A percentile compares a stretch with the other conserved stretches of the same genome.
Conservation (phyloP, 2,888 invertebrate species). For the Poecilus cupreus region DNA sequence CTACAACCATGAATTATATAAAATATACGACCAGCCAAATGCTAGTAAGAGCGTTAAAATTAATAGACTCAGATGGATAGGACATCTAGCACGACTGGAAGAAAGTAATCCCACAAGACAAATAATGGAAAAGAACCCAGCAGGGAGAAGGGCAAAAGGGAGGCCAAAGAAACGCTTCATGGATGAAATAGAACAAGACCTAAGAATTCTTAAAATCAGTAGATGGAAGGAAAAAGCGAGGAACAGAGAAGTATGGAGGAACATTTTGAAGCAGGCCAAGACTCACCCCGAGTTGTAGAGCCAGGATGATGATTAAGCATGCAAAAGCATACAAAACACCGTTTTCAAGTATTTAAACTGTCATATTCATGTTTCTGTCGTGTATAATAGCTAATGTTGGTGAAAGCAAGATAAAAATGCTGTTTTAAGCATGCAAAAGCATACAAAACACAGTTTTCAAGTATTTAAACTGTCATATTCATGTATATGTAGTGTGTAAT, state of each 20-base stretch:
- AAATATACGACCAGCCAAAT: slow-evolving; percentile 45
- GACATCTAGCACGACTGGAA: slow-evolving; percentile 47
- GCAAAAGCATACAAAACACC: no score
- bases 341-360: no score
- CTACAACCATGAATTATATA: slow-evolving; percentile 49
- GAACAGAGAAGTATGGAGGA: not conserved
- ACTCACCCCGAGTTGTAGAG: not conserved
- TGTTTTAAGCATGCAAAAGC: no score
- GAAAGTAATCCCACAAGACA: slow-evolving; percentile 10
- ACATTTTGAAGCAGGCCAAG: not conserved
- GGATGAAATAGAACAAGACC: not conserved
- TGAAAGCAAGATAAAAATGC: no score
- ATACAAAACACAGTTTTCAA: no score
- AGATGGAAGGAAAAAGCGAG: not conserved
- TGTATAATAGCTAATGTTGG: no score
- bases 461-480: no score
- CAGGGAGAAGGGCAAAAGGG: not conserved
- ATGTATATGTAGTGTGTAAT: no score
- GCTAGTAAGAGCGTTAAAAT: slow-evolving; percentile 16
- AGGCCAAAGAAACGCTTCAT: not conserved
- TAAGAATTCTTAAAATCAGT: not conserved
- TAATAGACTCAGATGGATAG: slow-evolving; percentile 49
- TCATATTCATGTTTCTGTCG: no score
- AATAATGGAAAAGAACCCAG: not conserved
- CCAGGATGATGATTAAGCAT: no score